Evolutionary conservation across 2,888 invertebrate genomes (phyloP), one percentile per base, ranked within the genome.

Genomic region (Elegia similella): DNA sequence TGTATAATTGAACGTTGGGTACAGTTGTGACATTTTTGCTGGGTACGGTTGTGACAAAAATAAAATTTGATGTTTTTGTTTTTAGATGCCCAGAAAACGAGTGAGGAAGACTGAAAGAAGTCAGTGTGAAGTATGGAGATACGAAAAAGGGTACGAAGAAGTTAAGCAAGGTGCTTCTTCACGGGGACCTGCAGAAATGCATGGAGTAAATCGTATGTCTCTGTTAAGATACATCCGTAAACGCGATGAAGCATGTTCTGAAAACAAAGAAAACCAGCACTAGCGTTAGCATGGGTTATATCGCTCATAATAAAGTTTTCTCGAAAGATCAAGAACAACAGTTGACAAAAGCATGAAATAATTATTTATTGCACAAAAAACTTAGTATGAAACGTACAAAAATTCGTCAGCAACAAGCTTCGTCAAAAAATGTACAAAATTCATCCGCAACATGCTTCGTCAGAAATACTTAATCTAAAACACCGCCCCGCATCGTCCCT

Each of bases 231-330:
- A 44, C 10, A 44, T 44, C 6, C 13, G 16, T 15, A 44, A 44
- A 16, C 13, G 13, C 15, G 16, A 44, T 15, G 44, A 6, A 15
- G 44, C 2, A 2, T 8, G 5, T 10, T 16, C 13, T 16, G 44
- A 13, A 44, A 42, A 42, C 15, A n/a, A 42, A 5, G 16, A 15
- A n/a, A 15, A 32, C 32, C 32, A 7, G 32, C 32, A 32, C 32
- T 32, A 7, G 32, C 32, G 32, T 32, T 32, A 32, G 32, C 32
- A 30, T 48, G 63, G 64, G 65, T 42, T 64, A 66, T 59, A 55
- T 52, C 38, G 54, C 63, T 38, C 57, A 62, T 44, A 62, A 62
- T 15, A 42, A 56, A 53, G 61, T 66, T 13, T 63, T 66, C 55
- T 57, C 30, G 34, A 50, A 62, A 13, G 56, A 61, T 1, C 65